A percentile compares a stretch with the other conserved stretches of the same genome.
phyloP scores from a whole-genome alignment of 2,888 invertebrate genomes.

The Smittia sp. region DNA sequence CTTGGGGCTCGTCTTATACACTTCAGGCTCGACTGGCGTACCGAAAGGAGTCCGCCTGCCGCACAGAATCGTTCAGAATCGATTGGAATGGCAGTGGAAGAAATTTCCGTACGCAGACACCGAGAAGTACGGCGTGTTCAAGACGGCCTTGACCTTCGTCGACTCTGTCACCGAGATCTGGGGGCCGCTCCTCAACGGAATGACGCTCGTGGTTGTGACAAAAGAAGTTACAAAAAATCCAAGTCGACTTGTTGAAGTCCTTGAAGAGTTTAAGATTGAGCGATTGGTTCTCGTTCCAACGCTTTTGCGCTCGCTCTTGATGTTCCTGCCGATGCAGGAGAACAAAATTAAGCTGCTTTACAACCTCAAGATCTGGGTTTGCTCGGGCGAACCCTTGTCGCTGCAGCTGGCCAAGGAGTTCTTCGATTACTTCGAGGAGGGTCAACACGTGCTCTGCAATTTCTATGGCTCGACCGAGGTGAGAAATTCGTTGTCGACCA shows the following conservation, averaged over 20 bases:
- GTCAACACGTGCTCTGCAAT: slow-evolving; percentile 69
- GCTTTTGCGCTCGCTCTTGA: slow-evolving; percentile 71
- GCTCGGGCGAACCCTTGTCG: slow-evolving; percentile 80
- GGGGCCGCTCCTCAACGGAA: slow-evolving; percentile 74
- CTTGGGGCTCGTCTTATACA: slow-evolving; percentile 73
- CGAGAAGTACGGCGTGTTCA: slow-evolving; percentile 76
- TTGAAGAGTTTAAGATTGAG: slow-evolving; percentile 72
- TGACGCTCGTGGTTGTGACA: slow-evolving; percentile 70
- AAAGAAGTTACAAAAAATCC: slow-evolving; percentile 74
- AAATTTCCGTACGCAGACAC: slow-evolving; percentile 69
- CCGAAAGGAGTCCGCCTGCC: slow-evolving; percentile 85
- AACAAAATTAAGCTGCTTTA: slow-evolving; percentile 57
- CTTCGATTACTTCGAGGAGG: slow-evolving; percentile 69
- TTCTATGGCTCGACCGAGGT: slow-evolving; percentile 88
- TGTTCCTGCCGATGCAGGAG: slow-evolving; percentile 64
- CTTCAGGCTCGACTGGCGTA: slow-evolving; percentile 85
- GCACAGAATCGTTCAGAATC: slow-evolving; percentile 74
- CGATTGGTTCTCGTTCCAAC: slow-evolving; percentile 84
- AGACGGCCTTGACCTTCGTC: slow-evolving; percentile 88
- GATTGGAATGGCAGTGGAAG: slow-evolving; percentile 85
- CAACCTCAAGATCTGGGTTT: slow-evolving; percentile 73
- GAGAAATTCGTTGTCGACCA: too few relatives aligned
- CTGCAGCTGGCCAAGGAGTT: slow-evolving; percentile 70
- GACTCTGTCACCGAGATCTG: slow-evolving; percentile 87
- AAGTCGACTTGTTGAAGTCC: slow-evolving; percentile 64